Evolutionary conservation across 2,888 invertebrate species (phyloP).

Genomic region (Brachyopa scutellaris): DNA sequence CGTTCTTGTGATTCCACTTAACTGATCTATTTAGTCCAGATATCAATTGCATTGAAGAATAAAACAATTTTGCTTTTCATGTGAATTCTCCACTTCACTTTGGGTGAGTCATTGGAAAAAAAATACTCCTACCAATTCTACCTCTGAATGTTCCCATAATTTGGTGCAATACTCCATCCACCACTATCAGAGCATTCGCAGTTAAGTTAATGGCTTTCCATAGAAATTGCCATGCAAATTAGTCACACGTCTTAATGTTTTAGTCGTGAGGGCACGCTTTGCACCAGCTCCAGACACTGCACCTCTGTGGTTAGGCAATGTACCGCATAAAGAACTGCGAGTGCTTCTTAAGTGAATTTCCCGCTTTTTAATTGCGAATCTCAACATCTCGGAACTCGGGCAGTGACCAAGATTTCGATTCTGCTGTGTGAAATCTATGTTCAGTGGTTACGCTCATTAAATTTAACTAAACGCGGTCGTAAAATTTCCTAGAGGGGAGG

Average conservation of each 20-base stretch:
- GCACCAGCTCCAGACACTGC: neutral
- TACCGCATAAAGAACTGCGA: neutral
- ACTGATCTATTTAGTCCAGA: no score
- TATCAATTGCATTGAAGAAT: no score
- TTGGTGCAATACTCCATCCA: constrained; percentile 9
- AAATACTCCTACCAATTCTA: constrained; percentile 6
- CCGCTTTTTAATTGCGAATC: constrained; percentile 43
- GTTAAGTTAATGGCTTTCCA: constrained; percentile 63
- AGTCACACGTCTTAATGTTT: constrained; percentile 68
- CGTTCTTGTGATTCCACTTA: no score
- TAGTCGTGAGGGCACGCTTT: constrained; percentile 51
- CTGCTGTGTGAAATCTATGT: constrained; percentile 16
- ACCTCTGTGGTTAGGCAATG: constrained; percentile 16
- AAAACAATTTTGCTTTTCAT: neutral
- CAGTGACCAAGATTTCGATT: constrained; percentile 44
- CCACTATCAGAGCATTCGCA: constrained; percentile 9
- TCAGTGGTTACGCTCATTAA: constrained; percentile 64
- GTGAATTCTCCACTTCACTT: neutral
- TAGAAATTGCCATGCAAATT: constrained; percentile 61
- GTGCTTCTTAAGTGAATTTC: constrained; percentile 20
- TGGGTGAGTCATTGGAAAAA: no score
- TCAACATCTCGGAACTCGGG: neutral
- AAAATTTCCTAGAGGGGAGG: neutral
- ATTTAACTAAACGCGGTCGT: constrained; percentile 59
- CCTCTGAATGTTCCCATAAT: no score